Percentiles rank a stretch among this genome's conserved stretches.
Evolutionary conservation across 35 echinoderm and acorn worm species (phyloP).

Genomic region (Ophioderma brevispina): DNA sequence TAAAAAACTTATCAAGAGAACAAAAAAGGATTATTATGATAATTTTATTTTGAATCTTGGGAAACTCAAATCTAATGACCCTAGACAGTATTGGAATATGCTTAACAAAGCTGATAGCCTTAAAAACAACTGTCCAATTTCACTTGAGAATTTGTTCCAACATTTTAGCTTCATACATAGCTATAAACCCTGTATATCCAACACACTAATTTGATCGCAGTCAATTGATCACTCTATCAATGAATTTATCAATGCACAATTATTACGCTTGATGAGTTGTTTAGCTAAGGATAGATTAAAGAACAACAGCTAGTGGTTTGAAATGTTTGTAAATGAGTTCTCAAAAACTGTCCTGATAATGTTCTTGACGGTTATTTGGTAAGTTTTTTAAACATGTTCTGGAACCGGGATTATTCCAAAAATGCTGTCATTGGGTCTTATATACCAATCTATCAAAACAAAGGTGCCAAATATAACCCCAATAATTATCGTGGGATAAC

Average conservation of each 20-base stretch:
- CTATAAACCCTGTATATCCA: no score
- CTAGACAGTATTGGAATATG: no score
- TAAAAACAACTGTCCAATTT: no score
- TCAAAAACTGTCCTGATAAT: background rate
- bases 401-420: slow-evolving; percentile 2
- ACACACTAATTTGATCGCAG: background rate
- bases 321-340: slow-evolving; percentile 41
- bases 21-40: no score
- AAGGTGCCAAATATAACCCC: background rate
- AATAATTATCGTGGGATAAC: slow-evolving; percentile 31
- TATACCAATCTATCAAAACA: slow-evolving; percentile 14
- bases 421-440: background rate
- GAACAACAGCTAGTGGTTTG: slow-evolving; percentile 16
- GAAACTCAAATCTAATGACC: no score
- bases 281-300: background rate
- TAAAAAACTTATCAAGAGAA: no score
- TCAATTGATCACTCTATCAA: background rate
- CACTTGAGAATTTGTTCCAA: no score
- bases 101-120: no score
- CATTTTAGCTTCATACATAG: no score
- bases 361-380: background rate
- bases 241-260: background rate
- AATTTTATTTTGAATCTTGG: no score
- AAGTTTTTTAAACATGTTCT: slow-evolving; percentile 21
- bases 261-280: background rate